Percentiles rank a stretch among this genome's conserved stretches.
These are phyloP conservation scores for Caerostris darwini DNA, from an alignment of 1,140 invertebrate species.

Conservation along the genomic window DNA sequence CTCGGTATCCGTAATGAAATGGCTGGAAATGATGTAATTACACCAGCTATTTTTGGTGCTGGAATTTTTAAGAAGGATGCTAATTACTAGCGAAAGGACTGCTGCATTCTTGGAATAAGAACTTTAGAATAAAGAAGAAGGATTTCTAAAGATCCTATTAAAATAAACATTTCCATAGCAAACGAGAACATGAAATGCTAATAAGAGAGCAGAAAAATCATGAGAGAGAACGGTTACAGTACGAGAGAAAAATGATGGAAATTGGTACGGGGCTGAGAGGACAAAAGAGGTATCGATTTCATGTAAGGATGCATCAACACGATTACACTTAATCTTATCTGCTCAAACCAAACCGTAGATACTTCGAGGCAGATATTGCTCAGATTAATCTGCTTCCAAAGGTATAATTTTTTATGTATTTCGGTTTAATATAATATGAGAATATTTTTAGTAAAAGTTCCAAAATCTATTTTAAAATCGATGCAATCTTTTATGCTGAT, in stretches of 20 bases:
- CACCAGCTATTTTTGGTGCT: neutral
- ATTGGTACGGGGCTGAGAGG: neutral
- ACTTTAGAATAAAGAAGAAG: constrained; percentile 8
- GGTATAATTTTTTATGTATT: too few relatives aligned
- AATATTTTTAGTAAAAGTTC: too few relatives aligned
- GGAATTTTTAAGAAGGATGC: constrained; percentile 26
- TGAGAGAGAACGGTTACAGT: too few relatives aligned
- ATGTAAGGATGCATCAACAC: neutral
- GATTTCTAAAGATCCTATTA: constrained; percentile 25
- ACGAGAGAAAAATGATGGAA: neutral
- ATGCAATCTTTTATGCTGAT: too few relatives aligned
- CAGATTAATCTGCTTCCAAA: too few relatives aligned
- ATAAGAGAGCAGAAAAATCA: neutral
- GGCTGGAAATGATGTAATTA: constrained; percentile 34
- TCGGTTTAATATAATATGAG: too few relatives aligned
- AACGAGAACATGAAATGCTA: constrained; percentile 20
- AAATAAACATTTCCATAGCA: constrained; percentile 35
- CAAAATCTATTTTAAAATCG: too few relatives aligned
- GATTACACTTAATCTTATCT: neutral
- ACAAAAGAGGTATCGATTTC: neutral
- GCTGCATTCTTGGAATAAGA: constrained; percentile 14
- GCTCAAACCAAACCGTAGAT: neutral
- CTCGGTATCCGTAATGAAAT: constrained; percentile 29
- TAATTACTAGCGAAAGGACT: neutral
- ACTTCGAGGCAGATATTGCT: neutral